phyloP scores from a whole-genome alignment of 2,113 vertebrate genomes.

The Tretioscincus oriximinensis region DNA sequence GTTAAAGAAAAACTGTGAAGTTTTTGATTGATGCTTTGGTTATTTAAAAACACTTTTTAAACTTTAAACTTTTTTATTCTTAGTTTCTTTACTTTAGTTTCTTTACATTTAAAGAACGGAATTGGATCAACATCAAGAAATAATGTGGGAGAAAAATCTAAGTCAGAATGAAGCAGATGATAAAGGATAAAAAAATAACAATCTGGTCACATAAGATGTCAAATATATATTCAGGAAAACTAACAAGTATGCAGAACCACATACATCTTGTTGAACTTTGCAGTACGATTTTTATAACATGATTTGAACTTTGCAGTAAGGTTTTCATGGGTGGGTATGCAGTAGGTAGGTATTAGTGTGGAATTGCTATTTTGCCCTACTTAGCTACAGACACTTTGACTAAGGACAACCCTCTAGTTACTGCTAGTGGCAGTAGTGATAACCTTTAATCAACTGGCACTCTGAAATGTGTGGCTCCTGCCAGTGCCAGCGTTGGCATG shows the following conservation, averaged over 20 bases:
- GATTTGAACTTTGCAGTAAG: neutral
- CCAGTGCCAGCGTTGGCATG: too few relatives aligned
- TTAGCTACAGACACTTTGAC: too few relatives aligned
- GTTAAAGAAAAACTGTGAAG: constrained; percentile 47
- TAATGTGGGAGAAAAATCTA: neutral
- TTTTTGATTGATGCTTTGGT: neutral
- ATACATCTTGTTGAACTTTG: neutral
- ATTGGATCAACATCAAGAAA: neutral
- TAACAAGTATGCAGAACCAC: neutral
- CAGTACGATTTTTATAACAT: neutral
- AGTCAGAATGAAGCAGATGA: neutral
- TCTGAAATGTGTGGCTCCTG: too few relatives aligned
- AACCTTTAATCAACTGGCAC: too few relatives aligned
- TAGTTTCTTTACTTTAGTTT: neutral
- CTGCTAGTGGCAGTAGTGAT: too few relatives aligned
- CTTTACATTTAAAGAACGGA: neutral
- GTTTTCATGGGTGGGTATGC: neutral
- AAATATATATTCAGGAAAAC: neutral
- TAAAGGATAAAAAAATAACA: neutral
- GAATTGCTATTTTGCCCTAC: too few relatives aligned
- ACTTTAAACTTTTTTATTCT: neutral
- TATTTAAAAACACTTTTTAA: neutral
- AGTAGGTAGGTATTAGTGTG: too few relatives aligned
- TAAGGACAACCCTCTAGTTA: too few relatives aligned
- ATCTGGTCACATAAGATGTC: neutral